Conservation (phyloP, 2,113 vertebrate genomes). For the Orycteropus afer region DNA sequence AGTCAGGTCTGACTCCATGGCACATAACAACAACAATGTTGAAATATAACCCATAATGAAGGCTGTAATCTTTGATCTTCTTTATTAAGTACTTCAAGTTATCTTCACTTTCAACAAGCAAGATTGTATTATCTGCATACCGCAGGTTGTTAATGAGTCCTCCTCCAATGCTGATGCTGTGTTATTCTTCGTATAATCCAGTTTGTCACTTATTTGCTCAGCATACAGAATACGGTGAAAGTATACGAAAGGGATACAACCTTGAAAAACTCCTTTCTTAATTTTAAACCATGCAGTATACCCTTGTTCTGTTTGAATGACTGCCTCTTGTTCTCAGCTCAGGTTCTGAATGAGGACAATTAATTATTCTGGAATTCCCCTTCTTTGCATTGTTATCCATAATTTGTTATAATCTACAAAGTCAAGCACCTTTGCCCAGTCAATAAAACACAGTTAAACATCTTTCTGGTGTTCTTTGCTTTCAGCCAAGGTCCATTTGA, state of each 20-base stretch:
- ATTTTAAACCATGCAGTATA: too few relatives aligned
- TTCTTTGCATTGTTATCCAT: background rate
- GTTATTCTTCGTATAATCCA: background rate
- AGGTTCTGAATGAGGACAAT: background rate
- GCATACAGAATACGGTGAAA: background rate
- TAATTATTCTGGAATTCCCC: background rate
- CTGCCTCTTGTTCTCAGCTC: background rate
- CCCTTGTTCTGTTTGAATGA: background rate
- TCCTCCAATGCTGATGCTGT: background rate
- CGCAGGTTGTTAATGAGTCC: background rate
- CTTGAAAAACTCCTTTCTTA: too few relatives aligned
- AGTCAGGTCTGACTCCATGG: too few relatives aligned
- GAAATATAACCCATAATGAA: too few relatives aligned
- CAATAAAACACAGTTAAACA: background rate
- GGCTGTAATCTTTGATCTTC: too few relatives aligned
- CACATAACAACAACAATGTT: too few relatives aligned
- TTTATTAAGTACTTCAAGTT: too few relatives aligned
- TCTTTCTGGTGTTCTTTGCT: background rate
- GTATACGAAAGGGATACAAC: too few relatives aligned
- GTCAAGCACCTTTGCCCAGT: background rate
- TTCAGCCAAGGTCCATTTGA: background rate
- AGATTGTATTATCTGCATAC: background rate
- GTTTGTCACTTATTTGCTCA: background rate
- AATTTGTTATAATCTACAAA: background rate
- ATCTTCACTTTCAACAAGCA: too few relatives aligned